Evolutionary conservation across 2,888 invertebrate genomes (phyloP).

Genomic region (Lysandra bellargus): DNA sequence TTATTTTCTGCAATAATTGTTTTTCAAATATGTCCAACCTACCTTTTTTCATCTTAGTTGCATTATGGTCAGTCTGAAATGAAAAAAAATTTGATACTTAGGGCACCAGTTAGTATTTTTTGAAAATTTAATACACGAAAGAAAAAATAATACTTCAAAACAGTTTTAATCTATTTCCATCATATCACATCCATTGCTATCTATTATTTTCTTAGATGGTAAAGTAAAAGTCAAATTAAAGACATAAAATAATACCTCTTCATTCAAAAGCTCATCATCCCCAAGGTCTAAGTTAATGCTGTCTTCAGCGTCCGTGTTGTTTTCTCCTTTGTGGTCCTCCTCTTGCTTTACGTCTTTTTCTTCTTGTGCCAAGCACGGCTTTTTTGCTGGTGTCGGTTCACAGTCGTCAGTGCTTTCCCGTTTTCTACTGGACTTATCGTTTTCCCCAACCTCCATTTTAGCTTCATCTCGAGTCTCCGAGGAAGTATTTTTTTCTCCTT

Average conservation of each 20-base stretch:
- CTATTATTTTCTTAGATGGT: slow-evolving; percentile 51
- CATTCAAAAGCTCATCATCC: slow-evolving; percentile 89
- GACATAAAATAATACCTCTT: slow-evolving; percentile 84
- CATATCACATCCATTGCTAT: slow-evolving; percentile 56
- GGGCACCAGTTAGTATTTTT: slow-evolving; percentile 45
- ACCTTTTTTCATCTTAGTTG: slow-evolving; percentile 79
- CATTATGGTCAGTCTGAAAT: slow-evolving; percentile 81
- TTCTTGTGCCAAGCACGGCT: slow-evolving; percentile 65
- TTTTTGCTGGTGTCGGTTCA: slow-evolving; percentile 62
- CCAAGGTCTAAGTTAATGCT: slow-evolving; percentile 90
- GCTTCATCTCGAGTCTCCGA: slow-evolving; percentile 46
- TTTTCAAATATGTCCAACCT: slow-evolving; percentile 52
- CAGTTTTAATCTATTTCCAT: slow-evolving; percentile 68
- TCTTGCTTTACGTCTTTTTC: slow-evolving; percentile 60
- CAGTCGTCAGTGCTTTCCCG: slow-evolving; percentile 63
- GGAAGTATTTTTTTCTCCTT: slow-evolving; percentile 42
- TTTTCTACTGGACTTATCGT: slow-evolving; percentile 59
- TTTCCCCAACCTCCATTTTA: slow-evolving; percentile 63
- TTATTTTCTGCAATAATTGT: neutral
- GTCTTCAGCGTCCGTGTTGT: slow-evolving; percentile 87
- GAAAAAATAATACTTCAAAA: slow-evolving; percentile 43
- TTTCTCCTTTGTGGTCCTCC: slow-evolving; percentile 71
- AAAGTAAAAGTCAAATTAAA: slow-evolving; percentile 68
- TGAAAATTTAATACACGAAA: slow-evolving; percentile 53
- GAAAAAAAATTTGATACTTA: slow-evolving; percentile 37